Base-by-base conservation (phyloP, 2,113 vertebrate species). In the Erinaceus europaeus region DNA sequence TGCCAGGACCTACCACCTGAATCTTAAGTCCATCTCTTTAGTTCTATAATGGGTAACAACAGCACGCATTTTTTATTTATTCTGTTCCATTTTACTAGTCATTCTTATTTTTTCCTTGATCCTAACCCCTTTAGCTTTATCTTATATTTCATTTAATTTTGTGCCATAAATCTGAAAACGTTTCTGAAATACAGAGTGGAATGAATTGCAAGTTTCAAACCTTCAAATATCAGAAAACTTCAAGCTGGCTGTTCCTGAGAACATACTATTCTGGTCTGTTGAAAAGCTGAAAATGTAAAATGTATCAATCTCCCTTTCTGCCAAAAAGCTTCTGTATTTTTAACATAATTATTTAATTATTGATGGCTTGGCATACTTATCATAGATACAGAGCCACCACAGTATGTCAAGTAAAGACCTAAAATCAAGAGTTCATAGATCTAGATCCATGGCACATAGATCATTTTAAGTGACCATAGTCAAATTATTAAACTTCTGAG, bases 141-240 rank as follows among this genome's bases (percentile, higher is more conserved):
- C 48, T 84, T 55, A 32, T 25, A 68, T 62, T 53, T 53, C 71
- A 65, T 14, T 77, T 48, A 59, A 61, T 34, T 59, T 78, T 27
- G 62, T 25, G 9, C 80, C 9, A 64, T 87, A 76, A 38, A 15
- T 80, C 74, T 61, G 62, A 29, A 90, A 72, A 73, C 84, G 52
- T 55, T 77, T 91, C 8, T 91, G 20, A 86, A 71, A 88, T 48
- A 84, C 6, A 50, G 25, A 73, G 44, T 75, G 29, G 53, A 86
- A 85, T 29, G 82, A 88, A 67, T 23, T 34, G 86, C 3, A 91
- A 62, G 52, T 69, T 73, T 86, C 38, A 84, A 74, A 74, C 15
- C 20, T 72, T 86, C 76, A 65, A 71, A 65, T 91, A 94, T 8
- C 40, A 73, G 64, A 68, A 84, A 38, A 73, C 17, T 74, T 25